Percentiles rank a stretch among this genome's conserved stretches.
These are phyloP conservation scores for Nezara viridula DNA, from an alignment of 2,888 invertebrate genomes.

Conservation along the genomic window DNA sequence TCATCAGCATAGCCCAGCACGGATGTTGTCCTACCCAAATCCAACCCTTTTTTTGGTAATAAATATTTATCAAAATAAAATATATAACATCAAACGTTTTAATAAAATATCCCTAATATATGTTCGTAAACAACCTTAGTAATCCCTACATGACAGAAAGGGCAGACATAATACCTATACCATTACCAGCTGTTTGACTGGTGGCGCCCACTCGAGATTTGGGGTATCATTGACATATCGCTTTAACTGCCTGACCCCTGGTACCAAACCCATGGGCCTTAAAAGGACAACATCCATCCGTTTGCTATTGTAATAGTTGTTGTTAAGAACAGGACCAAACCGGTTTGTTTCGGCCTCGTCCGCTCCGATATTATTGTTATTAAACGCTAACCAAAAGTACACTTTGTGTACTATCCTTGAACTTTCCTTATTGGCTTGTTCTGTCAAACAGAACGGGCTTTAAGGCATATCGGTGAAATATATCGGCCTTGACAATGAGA, in stretches of 20 bases:
- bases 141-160: background rate
- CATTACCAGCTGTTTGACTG: background rate
- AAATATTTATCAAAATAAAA: too few relatives aligned
- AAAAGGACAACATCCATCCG: constrained; percentile 1
- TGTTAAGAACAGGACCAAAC: background rate
- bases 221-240: constrained; percentile 18
- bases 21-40: too few relatives aligned
- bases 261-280: constrained; percentile 14
- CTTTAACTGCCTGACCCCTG: background rate
- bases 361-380: background rate
- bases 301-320: background rate
- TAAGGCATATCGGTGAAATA: too few relatives aligned
- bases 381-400: background rate
- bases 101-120: too few relatives aligned
- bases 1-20: too few relatives aligned
- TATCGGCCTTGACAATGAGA: background rate
- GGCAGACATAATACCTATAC: background rate
- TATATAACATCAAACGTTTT: too few relatives aligned
- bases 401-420: background rate
- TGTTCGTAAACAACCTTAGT: too few relatives aligned
- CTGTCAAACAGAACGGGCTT: background rate
- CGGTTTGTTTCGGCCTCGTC: background rate
- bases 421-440: background rate
- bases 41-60: too few relatives aligned
- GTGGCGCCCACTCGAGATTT: background rate